Conservation (phyloP, 2,797 vertebrate species). For the Hemitrygon akajei region DNA sequence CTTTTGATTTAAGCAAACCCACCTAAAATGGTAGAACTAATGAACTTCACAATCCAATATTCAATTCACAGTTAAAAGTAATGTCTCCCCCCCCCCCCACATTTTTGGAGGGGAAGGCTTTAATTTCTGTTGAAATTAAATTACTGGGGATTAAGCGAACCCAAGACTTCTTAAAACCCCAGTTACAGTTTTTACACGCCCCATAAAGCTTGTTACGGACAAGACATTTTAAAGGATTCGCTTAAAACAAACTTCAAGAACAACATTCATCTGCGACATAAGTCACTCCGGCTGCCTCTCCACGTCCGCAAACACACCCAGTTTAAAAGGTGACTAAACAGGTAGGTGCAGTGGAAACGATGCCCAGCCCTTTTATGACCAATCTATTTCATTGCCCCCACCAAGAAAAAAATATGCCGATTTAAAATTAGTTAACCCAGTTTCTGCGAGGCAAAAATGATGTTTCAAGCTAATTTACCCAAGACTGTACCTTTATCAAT, state of each 20-base stretch:
- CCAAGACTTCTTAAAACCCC: background rate
- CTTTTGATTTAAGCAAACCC: background rate
- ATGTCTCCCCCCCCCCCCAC: too few species aligned
- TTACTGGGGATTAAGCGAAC: background rate
- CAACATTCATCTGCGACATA: background rate
- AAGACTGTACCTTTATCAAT: background rate
- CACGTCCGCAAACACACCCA: slow-evolving; percentile 11
- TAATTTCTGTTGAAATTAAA: background rate
- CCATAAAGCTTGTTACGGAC: too few species aligned
- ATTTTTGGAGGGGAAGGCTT: background rate
- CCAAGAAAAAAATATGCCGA: too few species aligned
- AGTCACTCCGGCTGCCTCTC: background rate
- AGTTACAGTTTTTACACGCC: background rate
- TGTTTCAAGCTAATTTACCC: too few species aligned
- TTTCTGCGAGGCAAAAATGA: background rate
- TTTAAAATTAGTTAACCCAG: background rate
- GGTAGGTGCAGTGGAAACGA: background rate
- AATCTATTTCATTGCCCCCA: background rate
- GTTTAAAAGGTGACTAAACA: slow-evolving; percentile 10
- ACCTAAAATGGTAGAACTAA: background rate
- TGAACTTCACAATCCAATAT: background rate
- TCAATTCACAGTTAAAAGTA: too few species aligned
- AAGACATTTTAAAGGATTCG: background rate
- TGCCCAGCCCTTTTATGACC: background rate
- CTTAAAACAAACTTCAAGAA: background rate